Evolutionary conservation across 1,140 invertebrate genomes (phyloP).

Genomic region (Acromyrmex charruanus): DNA sequence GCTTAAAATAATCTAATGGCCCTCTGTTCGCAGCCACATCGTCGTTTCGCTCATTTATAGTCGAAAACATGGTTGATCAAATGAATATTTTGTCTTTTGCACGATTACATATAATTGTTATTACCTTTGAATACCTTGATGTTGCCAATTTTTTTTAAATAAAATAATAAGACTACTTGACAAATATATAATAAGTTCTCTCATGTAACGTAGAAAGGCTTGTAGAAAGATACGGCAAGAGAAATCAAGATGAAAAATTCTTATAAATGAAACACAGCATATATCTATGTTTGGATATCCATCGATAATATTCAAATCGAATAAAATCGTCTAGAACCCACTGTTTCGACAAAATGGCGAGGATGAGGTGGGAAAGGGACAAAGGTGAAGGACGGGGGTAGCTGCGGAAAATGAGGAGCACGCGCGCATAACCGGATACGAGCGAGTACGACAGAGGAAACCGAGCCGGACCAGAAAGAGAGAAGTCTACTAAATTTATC

Average conservation of each 20-base stretch:
- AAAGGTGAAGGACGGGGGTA: slow-evolving; percentile 8
- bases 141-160: neutral
- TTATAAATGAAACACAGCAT: neutral
- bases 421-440: slow-evolving; percentile 39
- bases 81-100: slow-evolving; percentile 9
- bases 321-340: neutral
- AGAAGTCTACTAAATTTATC: slow-evolving; percentile 82
- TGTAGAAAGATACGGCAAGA: neutral
- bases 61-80: neutral
- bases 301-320: slow-evolving; percentile 32
- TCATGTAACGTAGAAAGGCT: neutral
- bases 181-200: neutral
- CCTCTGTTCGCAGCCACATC: neutral
- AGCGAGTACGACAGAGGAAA: slow-evolving; percentile 18
- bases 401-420: slow-evolving; percentile 12
- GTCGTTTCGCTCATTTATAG: neutral
- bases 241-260: neutral
- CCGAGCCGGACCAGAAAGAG: slow-evolving; percentile 50
- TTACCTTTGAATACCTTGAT: neutral
- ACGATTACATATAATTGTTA: neutral
- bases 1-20: slow-evolving; percentile 64
- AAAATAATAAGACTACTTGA: neutral
- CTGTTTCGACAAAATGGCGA: slow-evolving; percentile 62
- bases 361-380: slow-evolving; percentile 2
- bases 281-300: neutral